A percentile compares a stretch with the other conserved stretches of the same genome.
Evolutionary conservation across 2,797 vertebrate genomes (phyloP).

Genomic region (Eulemur coronatus): DNA sequence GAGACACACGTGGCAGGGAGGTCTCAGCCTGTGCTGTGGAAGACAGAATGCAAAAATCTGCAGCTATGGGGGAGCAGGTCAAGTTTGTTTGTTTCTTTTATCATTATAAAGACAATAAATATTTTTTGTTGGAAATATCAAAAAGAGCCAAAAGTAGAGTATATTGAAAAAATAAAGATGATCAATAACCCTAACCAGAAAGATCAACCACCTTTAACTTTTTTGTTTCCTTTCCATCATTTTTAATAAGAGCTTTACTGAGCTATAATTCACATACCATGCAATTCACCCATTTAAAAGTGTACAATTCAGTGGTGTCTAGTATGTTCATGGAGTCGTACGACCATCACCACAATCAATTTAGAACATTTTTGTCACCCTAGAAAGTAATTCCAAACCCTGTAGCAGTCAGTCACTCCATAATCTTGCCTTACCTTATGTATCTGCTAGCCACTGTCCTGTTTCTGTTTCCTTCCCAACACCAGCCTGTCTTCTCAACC

Average conservation of each 20-base stretch:
- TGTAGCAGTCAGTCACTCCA: background rate
- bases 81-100: background rate
- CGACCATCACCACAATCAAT: background rate
- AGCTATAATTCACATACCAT: background rate
- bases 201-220: background rate
- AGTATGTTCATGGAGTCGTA: background rate
- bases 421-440: background rate
- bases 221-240: background rate
- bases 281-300: background rate
- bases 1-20: background rate
- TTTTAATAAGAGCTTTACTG: background rate
- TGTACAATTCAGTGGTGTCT: background rate
- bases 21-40: background rate
- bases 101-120: slow-evolving; percentile 3
- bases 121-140: slow-evolving; percentile 20
- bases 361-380: background rate
- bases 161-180: slow-evolving; percentile 33
- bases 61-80: background rate
- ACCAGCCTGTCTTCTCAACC: background rate
- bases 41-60: background rate
- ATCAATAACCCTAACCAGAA: background rate
- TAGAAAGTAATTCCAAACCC: background rate
- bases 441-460: background rate
- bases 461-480: background rate
- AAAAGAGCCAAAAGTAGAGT: background rate